These are phyloP conservation scores for Drosophila ambigua DNA, from an alignment of 1,140 invertebrate genomes.

Conservation along the genomic window DNA sequence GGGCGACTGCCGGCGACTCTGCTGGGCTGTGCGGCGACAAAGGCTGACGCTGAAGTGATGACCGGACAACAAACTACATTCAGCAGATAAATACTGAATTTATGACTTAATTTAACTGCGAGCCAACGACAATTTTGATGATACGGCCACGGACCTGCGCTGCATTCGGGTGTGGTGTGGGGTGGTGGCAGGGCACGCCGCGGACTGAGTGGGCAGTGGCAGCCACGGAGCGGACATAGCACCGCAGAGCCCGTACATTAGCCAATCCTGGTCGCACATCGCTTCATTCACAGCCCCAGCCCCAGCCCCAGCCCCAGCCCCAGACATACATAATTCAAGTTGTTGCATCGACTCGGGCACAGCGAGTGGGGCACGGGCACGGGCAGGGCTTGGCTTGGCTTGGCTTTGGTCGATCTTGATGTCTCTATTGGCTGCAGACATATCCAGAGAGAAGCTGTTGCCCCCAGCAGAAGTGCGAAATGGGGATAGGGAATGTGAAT, in stretches of 20 bases:
- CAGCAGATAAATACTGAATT: slow-evolving; percentile 84
- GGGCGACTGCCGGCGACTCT: slow-evolving; percentile 35
- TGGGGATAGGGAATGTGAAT: slow-evolving; percentile 13
- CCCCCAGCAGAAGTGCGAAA: slow-evolving; percentile 21
- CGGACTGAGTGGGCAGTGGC: slow-evolving; percentile 75
- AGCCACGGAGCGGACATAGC: slow-evolving; percentile 51
- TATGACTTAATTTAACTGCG: slow-evolving; percentile 84
- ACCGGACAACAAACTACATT: slow-evolving; percentile 84
- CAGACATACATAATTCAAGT: slow-evolving; percentile 74
- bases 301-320: slow-evolving; percentile 53
- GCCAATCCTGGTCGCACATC: slow-evolving; percentile 79
- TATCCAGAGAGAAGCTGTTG: slow-evolving; percentile 15
- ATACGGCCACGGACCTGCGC: slow-evolving; percentile 37
- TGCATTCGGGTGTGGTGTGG: not conserved
- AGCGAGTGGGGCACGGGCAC: not conserved
- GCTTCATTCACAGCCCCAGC: slow-evolving; percentile 73
- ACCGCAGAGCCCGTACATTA: slow-evolving; percentile 56
- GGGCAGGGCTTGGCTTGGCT: slow-evolving; percentile 10
- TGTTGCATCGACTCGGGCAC: slow-evolving; percentile 9
- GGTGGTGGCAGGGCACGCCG: slow-evolving; percentile 12
- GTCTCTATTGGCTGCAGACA: slow-evolving; percentile 74
- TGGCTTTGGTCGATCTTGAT: slow-evolving; percentile 65
- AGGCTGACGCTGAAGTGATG: slow-evolving; percentile 82
- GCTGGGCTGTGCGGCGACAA: slow-evolving; percentile 59
- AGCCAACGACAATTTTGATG: slow-evolving; percentile 82